Base-by-base conservation (phyloP, 2,888 invertebrate species). In the Microdon myrmicae region DNA sequence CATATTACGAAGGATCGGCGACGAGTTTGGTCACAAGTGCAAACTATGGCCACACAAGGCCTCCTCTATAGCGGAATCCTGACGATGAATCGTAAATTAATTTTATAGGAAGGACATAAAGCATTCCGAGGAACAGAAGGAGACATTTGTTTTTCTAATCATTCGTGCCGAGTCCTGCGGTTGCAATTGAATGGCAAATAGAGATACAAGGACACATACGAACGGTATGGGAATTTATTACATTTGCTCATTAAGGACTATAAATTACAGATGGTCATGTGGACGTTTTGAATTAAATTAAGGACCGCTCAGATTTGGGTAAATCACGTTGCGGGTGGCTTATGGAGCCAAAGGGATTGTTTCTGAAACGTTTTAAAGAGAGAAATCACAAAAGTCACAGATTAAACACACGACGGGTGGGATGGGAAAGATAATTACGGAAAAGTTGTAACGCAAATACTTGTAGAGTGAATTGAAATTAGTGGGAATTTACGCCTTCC, bases 31-130 rank as follows among this genome's bases (percentile, higher is more conserved):
- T 71, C 72, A 71, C 72, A 72, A 71, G 72, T 72, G 72, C 70
- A 56, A 72, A 72, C 72, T 71, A 72, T 72, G 68, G 72, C 67
- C n/a, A n/a, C n/a, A n/a, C n/a, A n/a, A n/a, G n/a, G n/a, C n/a
- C n/a, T n/a, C n/a, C 34, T 54, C 12, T 39, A 34, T 26, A 25
- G 13, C 31, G 16, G 37, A 41, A 26, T 44, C 19, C 22, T 51
- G 45, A 47, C 39, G n/a, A n/a, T n/a, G n/a, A 56, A 47, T 64
- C 58, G 51, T 64, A 64, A 58, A 64, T 64, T 64, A 64, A 47
- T 58, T 64, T 64, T 64, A 64, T 58, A 51, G 43, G 28, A 64
- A 53, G 51, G 51, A 64, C 64, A 64, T 64, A 64, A 64, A 64
- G 51, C 64, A 64, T 58, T 53, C 45, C 8, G 7, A 32, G 31